Conservation (phyloP, 2,797 vertebrate species). For the Gouania willdenowi region DNA sequence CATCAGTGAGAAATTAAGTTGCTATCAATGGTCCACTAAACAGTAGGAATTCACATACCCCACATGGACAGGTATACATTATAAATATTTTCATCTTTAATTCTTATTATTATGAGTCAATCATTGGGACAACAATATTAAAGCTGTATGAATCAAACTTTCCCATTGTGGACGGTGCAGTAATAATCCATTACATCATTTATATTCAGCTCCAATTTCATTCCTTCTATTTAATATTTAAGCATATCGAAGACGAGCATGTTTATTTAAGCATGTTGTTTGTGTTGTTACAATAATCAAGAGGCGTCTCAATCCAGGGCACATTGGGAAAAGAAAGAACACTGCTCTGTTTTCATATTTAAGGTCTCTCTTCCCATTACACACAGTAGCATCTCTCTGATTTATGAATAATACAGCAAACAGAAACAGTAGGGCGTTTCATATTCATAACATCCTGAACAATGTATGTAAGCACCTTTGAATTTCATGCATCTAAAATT, state of each 20-base stretch:
- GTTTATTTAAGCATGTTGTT: too few species aligned
- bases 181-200: slow-evolving; percentile 70
- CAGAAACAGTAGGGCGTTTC: slow-evolving; percentile 52
- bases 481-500: slow-evolving; percentile 67
- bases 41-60: too few species aligned
- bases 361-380: slow-evolving; percentile 44
- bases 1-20: too few species aligned
- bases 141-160: too few species aligned
- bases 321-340: slow-evolving; percentile 13
- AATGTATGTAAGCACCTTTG: slow-evolving; percentile 59
- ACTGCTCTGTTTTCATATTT: slow-evolving; percentile 45
- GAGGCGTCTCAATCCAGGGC: slow-evolving; percentile 31
- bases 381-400: slow-evolving; percentile 30
- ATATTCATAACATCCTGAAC: slow-evolving; percentile 62
- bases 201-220: slow-evolving; percentile 67
- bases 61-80: too few species aligned
- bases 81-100: too few species aligned
- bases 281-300: slow-evolving; percentile 27
- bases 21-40: too few species aligned
- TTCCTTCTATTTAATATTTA: slow-evolving; percentile 63
- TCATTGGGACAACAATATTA: too few species aligned
- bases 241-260: slow-evolving; percentile 43
- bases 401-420: slow-evolving; percentile 65
- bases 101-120: too few species aligned
- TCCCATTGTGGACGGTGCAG: slow-evolving; percentile 42